Conservation (phyloP, 2,888 invertebrate species). For the Troides helena region DNA sequence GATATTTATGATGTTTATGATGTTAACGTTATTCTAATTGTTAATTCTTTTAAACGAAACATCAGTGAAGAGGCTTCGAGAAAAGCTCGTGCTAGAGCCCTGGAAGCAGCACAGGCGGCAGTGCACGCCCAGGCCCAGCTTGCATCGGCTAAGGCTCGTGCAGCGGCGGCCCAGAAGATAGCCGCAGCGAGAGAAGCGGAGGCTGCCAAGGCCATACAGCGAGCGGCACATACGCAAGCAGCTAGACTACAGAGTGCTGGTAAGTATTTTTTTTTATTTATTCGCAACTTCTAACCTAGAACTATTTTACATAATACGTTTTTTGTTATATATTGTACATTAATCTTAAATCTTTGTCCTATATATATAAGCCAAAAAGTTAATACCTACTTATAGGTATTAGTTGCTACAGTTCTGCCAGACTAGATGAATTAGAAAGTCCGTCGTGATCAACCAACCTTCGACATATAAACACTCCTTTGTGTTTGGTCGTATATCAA, state of each 20-base stretch:
- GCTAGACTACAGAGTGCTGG: conserved; percentile 84
- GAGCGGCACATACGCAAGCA: conserved; percentile 85
- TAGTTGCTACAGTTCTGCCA: too few species aligned
- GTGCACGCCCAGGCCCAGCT: conserved; percentile 85
- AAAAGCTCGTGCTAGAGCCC: conserved; percentile 83
- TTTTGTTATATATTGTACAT: too few species aligned
- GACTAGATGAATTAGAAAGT: too few species aligned
- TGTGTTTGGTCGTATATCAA: too few species aligned
- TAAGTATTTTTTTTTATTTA: conserved; percentile 39
- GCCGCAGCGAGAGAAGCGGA: conserved; percentile 86
- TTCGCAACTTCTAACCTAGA: background rate
- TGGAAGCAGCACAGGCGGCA: conserved; percentile 83
- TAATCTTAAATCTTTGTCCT: too few species aligned
- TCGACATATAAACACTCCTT: too few species aligned
- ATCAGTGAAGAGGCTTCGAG: conserved; percentile 83
- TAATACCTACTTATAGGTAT: too few species aligned
- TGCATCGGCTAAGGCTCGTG: conserved; percentile 85
- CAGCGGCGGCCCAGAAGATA: conserved; percentile 85
- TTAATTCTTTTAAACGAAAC: background rate
- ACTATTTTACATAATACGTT: too few species aligned
- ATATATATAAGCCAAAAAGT: too few species aligned
- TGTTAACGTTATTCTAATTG: background rate
- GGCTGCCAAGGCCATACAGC: conserved; percentile 85
- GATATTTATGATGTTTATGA: background rate
- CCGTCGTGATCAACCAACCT: too few species aligned